Evolutionary conservation across 2,888 invertebrate genomes (phyloP).

Genomic region (Epicampocera succincta): DNA sequence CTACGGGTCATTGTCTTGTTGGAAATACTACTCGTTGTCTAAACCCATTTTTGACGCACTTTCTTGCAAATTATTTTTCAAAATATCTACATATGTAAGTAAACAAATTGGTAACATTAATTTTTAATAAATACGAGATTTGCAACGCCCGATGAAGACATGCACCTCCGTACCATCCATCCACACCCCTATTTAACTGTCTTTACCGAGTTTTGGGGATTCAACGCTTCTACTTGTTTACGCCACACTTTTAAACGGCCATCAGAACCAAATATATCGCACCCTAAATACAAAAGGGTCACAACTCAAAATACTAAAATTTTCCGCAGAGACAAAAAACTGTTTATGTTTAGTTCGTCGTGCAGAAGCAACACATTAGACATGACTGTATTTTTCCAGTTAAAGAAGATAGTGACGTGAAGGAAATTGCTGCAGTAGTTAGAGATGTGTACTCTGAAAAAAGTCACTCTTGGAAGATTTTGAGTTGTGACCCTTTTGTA

Average conservation of each 20-base stretch:
- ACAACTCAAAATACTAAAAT: too few species aligned
- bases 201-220: slow-evolving; percentile 34
- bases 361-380: too few species aligned
- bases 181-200: background rate
- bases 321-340: too few species aligned
- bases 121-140: background rate
- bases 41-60: slow-evolving; percentile 6
- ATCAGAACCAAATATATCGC: slow-evolving; percentile 42
- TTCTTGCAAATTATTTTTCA: background rate
- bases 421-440: too few species aligned
- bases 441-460: too few species aligned
- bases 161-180: too few species aligned
- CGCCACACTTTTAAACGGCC: slow-evolving; percentile 33
- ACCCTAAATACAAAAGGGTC: too few species aligned
- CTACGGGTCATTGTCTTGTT: slow-evolving; percentile 41
- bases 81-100: background rate
- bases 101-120: background rate
- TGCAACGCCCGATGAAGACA: background rate
- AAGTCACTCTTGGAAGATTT: too few species aligned
- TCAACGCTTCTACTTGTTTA: slow-evolving; percentile 44
- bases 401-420: too few species aligned
- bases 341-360: too few species aligned
- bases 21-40: slow-evolving; percentile 10
- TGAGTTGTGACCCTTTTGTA: too few species aligned
- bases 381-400: too few species aligned